These are phyloP conservation scores for Volucella zonaria DNA, from an alignment of 2,888 invertebrate genomes.

Conservation along the genomic window DNA sequence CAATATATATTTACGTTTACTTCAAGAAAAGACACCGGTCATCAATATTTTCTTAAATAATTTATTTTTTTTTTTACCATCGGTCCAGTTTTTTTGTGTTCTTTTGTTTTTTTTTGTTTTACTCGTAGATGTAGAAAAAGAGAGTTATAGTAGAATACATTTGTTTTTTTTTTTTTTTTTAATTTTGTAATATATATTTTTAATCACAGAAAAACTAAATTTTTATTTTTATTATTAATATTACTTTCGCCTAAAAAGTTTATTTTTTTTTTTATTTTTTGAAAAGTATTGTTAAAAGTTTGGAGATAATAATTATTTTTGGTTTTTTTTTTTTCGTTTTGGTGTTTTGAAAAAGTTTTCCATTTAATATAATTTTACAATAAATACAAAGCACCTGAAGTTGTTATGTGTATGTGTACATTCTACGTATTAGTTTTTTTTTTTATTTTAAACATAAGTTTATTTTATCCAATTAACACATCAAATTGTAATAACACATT, in stretches of 20 bases:
- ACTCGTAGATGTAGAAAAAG: conserved; percentile 65
- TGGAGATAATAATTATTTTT: conserved; percentile 51
- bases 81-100: conserved; percentile 48
- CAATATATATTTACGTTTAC: conserved; percentile 24
- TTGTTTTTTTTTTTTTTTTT: conserved; percentile 49
- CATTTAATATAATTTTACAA: conserved; percentile 49
- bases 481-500: conserved; percentile 58
- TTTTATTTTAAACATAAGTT: conserved; percentile 48
- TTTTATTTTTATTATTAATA: conserved; percentile 46
- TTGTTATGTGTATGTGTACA: conserved; percentile 69
- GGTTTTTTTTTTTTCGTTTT: conserved; percentile 41
- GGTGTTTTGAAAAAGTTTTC: conserved; percentile 59
- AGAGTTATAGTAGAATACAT: conserved; percentile 69
- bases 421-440: conserved; percentile 56
- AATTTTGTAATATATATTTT: conserved; percentile 78
- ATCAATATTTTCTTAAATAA: conserved; percentile 61
- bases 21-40: conserved; percentile 69
- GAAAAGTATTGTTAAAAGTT: conserved; percentile 58
- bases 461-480: conserved; percentile 47
- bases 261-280: conserved; percentile 2
- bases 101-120: conserved; percentile 2
- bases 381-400: conserved; percentile 73
- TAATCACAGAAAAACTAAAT: conserved; percentile 75
- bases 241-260: conserved; percentile 61
- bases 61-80: conserved; percentile 38